These are phyloP conservation scores for Acanthiza pusilla DNA, from an alignment of 2,797 vertebrate species.

Conservation along the genomic window DNA sequence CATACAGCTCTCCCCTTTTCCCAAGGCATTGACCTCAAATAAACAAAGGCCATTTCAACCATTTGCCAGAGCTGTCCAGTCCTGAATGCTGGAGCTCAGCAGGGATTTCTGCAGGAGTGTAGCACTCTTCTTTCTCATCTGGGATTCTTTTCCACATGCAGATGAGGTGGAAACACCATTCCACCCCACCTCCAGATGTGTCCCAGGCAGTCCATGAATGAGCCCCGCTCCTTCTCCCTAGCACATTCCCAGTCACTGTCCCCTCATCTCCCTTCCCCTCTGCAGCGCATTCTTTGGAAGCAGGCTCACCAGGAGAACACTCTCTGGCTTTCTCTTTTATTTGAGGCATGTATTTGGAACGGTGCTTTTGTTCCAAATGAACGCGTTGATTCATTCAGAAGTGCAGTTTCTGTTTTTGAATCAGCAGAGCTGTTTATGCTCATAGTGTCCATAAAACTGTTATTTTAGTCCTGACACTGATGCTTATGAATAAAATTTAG, in stretches of 20 bases:
- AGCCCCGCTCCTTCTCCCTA: not conserved
- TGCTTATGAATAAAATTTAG: constrained; percentile 64
- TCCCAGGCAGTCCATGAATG: not conserved
- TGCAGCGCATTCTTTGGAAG: not conserved
- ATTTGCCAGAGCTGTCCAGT: not conserved
- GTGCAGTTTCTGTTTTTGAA: constrained; percentile 54
- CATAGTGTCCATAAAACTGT: constrained; percentile 60
- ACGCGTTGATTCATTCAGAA: constrained; percentile 44
- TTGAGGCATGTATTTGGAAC: constrained; percentile 15
- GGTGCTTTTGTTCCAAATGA: constrained; percentile 40
- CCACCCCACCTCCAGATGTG: not conserved
- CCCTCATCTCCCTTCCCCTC: not conserved
- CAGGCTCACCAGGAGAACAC: not conserved
- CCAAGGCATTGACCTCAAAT: not conserved
- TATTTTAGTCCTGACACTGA: constrained; percentile 65
- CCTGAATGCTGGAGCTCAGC: not conserved
- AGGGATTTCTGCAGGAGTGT: not conserved
- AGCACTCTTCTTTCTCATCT: not conserved
- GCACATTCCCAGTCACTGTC: not conserved
- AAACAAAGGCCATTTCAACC: not conserved
- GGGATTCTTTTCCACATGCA: not conserved
- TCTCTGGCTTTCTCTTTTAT: not conserved
- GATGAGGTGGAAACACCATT: not conserved
- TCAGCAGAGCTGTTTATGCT: constrained; percentile 37
- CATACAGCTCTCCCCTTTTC: not conserved